Percentiles rank a stretch among this genome's conserved stretches.
Evolutionary conservation across 2,113 vertebrate species (phyloP).

Genomic region (Garra rufa): DNA sequence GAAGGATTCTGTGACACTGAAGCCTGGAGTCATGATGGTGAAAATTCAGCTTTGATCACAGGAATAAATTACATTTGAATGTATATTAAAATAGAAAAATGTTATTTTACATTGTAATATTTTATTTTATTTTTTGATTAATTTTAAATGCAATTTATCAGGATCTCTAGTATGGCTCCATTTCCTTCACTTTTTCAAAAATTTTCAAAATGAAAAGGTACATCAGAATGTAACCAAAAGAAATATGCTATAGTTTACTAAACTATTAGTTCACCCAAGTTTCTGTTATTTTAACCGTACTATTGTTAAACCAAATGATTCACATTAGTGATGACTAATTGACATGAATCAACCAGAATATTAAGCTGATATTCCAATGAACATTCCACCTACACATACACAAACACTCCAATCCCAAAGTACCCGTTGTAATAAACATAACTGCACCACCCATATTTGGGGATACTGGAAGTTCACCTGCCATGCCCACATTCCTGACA

Average conservation of each 20-base stretch:
- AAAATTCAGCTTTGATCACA: no score
- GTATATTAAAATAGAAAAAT: no score
- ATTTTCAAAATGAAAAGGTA: background rate
- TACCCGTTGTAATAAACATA: slow-evolving; percentile 37
- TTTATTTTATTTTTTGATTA: no score
- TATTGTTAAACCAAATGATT: background rate
- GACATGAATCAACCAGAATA: slow-evolving; percentile 34
- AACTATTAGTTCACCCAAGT: background rate
- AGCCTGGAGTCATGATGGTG: no score
- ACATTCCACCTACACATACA: slow-evolving; percentile 62
- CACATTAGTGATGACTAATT: background rate
- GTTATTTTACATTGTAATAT: no score
- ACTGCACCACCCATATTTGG: slow-evolving; percentile 61
- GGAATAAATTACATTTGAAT: no score
- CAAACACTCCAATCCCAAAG: slow-evolving; percentile 58
- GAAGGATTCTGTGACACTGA: no score
- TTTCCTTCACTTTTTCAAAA: background rate
- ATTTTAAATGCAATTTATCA: background rate
- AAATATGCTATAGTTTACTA: no score
- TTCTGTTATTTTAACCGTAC: background rate
- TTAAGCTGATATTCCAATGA: slow-evolving; percentile 58
- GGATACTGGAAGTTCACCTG: slow-evolving; percentile 71
- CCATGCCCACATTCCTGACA: slow-evolving; percentile 69
- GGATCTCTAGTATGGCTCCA: background rate
- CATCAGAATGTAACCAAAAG: no score